Evolutionary conservation across 2,113 vertebrate species (phyloP), one percentile per base, ranked within the genome.

Genomic region (Mastomys coucha): DNA sequence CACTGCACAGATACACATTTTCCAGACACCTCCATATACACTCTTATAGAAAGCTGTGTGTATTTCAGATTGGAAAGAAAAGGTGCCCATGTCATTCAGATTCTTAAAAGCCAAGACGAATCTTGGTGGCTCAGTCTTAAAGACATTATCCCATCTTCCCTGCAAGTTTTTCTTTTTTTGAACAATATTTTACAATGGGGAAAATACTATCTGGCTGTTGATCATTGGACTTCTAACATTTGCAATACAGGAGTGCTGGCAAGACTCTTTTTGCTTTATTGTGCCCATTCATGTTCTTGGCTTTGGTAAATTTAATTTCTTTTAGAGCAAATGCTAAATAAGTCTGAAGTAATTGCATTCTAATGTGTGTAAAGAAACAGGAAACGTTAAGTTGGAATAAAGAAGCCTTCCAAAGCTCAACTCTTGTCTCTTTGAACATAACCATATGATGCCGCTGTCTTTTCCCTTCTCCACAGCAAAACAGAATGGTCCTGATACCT

Each of bases 241-340:
- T 45, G 51, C 0, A 0, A 53, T 77, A 51, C 7, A 24, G 33
- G n/a, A 95, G 91, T 24, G 45, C 58, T 95, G 42, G 31, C 26
- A 78, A 96, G 92, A 77, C 14, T 87, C 20, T 81, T 70, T 36
- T 91, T 58, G 84, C 56, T 96, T 63, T 72, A 56, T 78, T 95
- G 16, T 16, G 91, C 93, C 58, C 13, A 88, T 91, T 97, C 63
- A 33, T 75, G 91, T 45, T 49, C 12, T 82, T 77, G 96, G 82
- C 33, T 88, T 94, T 88, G 19, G 45, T 60, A 94, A 91, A 80
- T 45, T 89, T 85, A 73, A 93, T 93, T 97, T 97, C 77, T 97
- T 97, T 98, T 91, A 72, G 58, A 96, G 97, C 93, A 97, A 96
- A 98, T 92, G 67, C 26, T 91, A 97, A 82, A 16, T 73, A 87